Base-by-base conservation (phyloP, 1,140 invertebrate species). In the Helicoverpa zea region DNA sequence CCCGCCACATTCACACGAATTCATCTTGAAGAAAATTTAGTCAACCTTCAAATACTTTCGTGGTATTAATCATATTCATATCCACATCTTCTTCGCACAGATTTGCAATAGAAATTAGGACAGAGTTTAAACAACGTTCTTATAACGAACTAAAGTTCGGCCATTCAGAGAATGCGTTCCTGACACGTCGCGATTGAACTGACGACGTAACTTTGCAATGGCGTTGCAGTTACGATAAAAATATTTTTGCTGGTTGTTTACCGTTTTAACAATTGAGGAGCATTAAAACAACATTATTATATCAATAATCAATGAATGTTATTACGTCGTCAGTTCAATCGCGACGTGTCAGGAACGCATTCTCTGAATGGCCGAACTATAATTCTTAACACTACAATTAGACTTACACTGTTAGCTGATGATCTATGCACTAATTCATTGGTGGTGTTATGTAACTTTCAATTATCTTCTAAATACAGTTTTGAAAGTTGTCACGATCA, bases 401-500 rank as follows among this genome's bases (percentile, higher is more conserved):
- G 43, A 18, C 11, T 70, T 18, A 70, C 16, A 23, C 49, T 30
- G 3, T 35, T 35, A 52, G 47, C 52, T 5, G 66, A 66, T 52
- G 52, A 29, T 54, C 73, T 61, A 13, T 23, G 29, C 52, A 18
- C 72, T 49, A 59, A 29, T 61, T 75, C 43, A 29, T n/a, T 43
- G 35, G 56, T 30, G 63, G 61, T 10, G 23, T 75, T 77, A 59
- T 51, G 29, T 66, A 77, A 77, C 47, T 23, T 30, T 61, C 68
- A 77, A 78, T 81, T 81, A 80, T 83, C 78, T 82, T 81, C 64
- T 79, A 59, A 81, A 70, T 72, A 64, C 16, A 49, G n/a, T 63
- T 73, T 81, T 66, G 79, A 75, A 81, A 81, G 79, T 75, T 73
- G 72, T 81, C 72, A 81, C 79, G 79, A 81, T 75, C 68, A 80